These are phyloP conservation scores for Paramacrobiotus metropolitanus DNA, from an alignment of 1,140 invertebrate species.

Conservation along the genomic window DNA sequence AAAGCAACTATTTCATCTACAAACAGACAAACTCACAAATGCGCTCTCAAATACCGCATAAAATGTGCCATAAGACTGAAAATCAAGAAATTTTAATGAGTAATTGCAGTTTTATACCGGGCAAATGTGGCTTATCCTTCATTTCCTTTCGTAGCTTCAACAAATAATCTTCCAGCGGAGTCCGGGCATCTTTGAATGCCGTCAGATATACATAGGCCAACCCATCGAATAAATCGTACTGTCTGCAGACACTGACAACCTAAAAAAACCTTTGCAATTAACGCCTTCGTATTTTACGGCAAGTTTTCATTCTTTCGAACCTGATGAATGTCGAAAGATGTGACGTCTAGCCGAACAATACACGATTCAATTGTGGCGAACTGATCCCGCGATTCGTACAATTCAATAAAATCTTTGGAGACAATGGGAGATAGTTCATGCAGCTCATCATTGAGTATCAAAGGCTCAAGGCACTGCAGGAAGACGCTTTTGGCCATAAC, in stretches of 20 bases:
- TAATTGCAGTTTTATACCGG: not conserved
- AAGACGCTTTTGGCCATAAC: conserved; percentile 21
- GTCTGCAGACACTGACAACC: conserved; percentile 48
- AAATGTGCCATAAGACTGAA: too few relatives aligned
- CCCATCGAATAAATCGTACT: conserved; percentile 53
- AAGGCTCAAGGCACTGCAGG: conserved; percentile 31
- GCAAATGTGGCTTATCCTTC: not conserved
- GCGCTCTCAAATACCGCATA: conserved; percentile 11
- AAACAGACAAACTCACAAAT: conserved; percentile 5
- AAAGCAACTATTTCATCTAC: conserved; percentile 24
- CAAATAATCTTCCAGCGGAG: conserved; percentile 52
- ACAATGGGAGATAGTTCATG: conserved; percentile 28
- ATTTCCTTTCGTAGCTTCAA: conserved; percentile 26
- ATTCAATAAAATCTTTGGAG: conserved; percentile 30
- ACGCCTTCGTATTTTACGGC: not conserved
- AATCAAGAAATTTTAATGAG: conserved; percentile 7
- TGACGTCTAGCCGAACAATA: conserved; percentile 52
- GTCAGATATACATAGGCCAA: conserved; percentile 67
- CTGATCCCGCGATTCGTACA: conserved; percentile 25
- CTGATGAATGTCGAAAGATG: conserved; percentile 67
- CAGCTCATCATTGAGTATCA: conserved; percentile 29
- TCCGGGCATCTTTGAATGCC: conserved; percentile 55
- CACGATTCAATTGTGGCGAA: conserved; percentile 46
- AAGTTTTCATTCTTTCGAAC: conserved; percentile 19
- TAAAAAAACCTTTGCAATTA: conserved; percentile 13